Evolutionary conservation across 2,113 vertebrate genomes (phyloP).

Genomic region (Pogonocichla stellata): DNA sequence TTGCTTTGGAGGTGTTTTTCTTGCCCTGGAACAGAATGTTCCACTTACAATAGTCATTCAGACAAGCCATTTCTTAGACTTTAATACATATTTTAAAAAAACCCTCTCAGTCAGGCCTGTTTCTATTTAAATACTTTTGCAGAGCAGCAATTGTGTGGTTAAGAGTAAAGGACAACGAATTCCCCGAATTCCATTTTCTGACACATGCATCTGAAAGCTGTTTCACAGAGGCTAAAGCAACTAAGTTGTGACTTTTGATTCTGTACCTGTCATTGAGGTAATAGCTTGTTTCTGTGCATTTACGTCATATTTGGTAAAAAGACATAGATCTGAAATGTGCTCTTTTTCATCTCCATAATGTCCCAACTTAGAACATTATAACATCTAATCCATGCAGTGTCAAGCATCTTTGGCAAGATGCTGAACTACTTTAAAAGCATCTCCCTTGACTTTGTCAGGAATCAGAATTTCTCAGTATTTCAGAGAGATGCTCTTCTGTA

Average conservation of each 20-base stretch:
- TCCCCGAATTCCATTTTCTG: neutral
- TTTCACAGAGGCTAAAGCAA: neutral
- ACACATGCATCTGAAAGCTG: neutral
- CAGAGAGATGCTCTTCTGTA: neutral
- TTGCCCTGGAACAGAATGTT: neutral
- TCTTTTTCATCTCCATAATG: neutral
- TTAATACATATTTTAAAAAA: neutral
- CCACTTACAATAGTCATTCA: neutral
- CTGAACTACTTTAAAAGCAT: neutral
- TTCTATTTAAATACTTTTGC: neutral
- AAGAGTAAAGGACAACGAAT: neutral
- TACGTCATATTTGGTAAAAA: neutral
- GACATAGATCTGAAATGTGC: neutral
- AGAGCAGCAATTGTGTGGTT: neutral
- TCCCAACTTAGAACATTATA: neutral
- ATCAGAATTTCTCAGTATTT: neutral
- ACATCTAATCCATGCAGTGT: neutral
- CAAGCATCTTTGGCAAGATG: neutral
- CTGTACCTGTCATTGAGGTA: neutral
- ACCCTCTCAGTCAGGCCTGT: neutral
- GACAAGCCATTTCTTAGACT: neutral
- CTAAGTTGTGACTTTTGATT: neutral
- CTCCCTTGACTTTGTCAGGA: neutral
- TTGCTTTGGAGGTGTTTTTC: neutral
- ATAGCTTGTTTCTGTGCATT: neutral